A percentile compares a stretch with the other conserved stretches of the same genome.
phyloP scores from a whole-genome alignment of 2,888 invertebrate genomes.

The Acrocyrtus sp. region DNA sequence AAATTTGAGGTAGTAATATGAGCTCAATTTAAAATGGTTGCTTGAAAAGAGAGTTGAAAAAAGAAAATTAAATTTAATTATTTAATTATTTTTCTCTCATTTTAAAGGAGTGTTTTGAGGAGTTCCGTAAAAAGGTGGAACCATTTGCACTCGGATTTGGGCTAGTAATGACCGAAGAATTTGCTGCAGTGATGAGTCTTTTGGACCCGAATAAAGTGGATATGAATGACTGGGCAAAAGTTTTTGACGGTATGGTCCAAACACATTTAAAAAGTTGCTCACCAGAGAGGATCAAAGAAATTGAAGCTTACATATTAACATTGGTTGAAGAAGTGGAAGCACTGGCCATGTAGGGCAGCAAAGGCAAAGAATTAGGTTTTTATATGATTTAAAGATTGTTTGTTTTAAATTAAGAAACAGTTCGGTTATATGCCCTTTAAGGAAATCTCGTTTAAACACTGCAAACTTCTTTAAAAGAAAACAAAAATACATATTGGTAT shows the following conservation, averaged over 20 bases:
- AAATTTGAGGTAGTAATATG: conserved; percentile 10
- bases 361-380: too few relatives aligned
- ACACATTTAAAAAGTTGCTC: conserved; percentile 47
- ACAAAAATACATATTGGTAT: too few relatives aligned
- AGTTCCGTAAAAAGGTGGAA: conserved; percentile 32
- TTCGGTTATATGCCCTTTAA: too few relatives aligned
- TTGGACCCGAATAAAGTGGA: conserved; percentile 17
- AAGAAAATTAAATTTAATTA: too few relatives aligned
- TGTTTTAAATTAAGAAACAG: too few relatives aligned
- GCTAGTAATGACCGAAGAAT: neutral
- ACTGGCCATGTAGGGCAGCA: neutral
- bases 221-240: neutral
- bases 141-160: conserved; percentile 42
- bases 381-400: too few relatives aligned
- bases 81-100: too few relatives aligned
- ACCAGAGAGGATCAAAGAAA: conserved; percentile 4
- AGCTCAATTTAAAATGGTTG: neutral
- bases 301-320: conserved; percentile 16
- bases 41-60: neutral
- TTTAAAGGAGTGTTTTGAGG: conserved; percentile 25
- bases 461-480: too few relatives aligned
- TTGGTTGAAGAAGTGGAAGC: neutral
- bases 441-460: too few relatives aligned
- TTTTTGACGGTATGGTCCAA: conserved; percentile 9
- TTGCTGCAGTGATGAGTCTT: conserved; percentile 32